Evolutionary conservation across 2,888 invertebrate genomes (phyloP).

Genomic region (Busseola fusca): DNA sequence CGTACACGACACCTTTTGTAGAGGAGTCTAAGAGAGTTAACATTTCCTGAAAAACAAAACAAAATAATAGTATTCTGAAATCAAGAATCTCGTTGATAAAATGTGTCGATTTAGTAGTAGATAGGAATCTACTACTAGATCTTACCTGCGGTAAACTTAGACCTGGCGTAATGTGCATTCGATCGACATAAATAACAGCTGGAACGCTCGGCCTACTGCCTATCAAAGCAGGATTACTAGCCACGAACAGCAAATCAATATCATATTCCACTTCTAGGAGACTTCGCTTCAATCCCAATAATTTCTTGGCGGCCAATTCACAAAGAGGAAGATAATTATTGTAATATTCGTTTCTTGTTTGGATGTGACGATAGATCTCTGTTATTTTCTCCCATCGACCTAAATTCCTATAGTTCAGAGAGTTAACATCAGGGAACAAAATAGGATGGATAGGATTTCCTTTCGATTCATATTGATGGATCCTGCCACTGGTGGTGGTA

Average conservation of each 20-base stretch:
- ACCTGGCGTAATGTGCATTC: conserved; percentile 81
- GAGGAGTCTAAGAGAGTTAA: conserved; percentile 78
- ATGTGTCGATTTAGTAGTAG: no score
- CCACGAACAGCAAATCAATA: conserved; percentile 82
- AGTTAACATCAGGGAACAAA: conserved; percentile 85
- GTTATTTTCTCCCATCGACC: conserved; percentile 79
- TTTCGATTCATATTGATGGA: conserved; percentile 85
- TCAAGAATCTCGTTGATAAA: neutral
- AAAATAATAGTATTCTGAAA: neutral
- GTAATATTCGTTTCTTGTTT: conserved; percentile 79
- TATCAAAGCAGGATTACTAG: conserved; percentile 77
- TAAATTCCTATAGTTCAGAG: conserved; percentile 79
- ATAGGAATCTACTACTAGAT: no score
- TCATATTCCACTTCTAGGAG: conserved; percentile 81
- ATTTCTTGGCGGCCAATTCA: conserved; percentile 79
- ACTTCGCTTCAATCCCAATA: conserved; percentile 76
- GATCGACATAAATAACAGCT: conserved; percentile 79
- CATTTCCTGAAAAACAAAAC: conserved; percentile 74
- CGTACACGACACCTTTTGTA: conserved; percentile 83
- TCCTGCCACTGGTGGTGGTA: conserved; percentile 83
- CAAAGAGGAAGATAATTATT: conserved; percentile 77
- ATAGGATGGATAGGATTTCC: conserved; percentile 87
- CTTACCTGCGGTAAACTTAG: conserved; percentile 76
- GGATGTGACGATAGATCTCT: conserved; percentile 76
- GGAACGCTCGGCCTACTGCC: conserved; percentile 82